Percentiles rank a stretch among this genome's conserved stretches.
Evolutionary conservation across 1,140 invertebrate species (phyloP).

Genomic region (Aphelenchoides fujianensis): DNA sequence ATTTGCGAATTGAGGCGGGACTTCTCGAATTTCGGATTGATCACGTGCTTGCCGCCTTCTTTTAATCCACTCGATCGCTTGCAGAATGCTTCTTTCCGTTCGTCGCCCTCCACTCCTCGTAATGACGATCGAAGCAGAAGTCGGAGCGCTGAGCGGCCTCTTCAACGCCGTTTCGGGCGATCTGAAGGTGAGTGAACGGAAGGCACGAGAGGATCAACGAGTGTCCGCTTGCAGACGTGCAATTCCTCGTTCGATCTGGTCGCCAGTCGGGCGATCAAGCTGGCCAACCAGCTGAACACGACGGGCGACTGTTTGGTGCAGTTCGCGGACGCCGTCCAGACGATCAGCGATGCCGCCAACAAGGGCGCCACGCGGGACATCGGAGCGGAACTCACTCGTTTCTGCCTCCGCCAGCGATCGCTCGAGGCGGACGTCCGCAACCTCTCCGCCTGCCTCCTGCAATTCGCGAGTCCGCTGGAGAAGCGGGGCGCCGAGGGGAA

Average conservation of each 20-base stretch:
- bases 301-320: slow-evolving; percentile 20
- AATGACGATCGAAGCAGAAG: not conserved
- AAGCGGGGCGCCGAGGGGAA: slow-evolving; percentile 38
- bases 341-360: slow-evolving; percentile 42
- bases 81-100: not conserved
- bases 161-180: slow-evolving; percentile 8
- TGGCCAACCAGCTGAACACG: slow-evolving; percentile 32
- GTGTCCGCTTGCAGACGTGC: slow-evolving; percentile 24
- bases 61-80: no score
- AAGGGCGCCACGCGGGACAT: slow-evolving; percentile 47
- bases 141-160: not conserved
- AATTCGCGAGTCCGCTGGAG: slow-evolving; percentile 36
- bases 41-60: no score
- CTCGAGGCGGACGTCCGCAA: slow-evolving; percentile 31
- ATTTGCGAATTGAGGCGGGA: no score
- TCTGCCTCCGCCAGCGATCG: slow-evolving; percentile 40
- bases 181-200: slow-evolving; percentile 23
- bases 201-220: no score
- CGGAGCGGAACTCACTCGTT: slow-evolving; percentile 42
- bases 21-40: no score
- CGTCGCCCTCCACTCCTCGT: not conserved
- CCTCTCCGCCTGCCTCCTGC: slow-evolving; percentile 7
- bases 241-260: slow-evolving; percentile 34
- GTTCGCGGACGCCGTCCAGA: slow-evolving; percentile 41
- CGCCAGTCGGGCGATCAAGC: slow-evolving; percentile 29